Conservation (phyloP, 2,797 vertebrate genomes). For the Antrozous pallidus region DNA sequence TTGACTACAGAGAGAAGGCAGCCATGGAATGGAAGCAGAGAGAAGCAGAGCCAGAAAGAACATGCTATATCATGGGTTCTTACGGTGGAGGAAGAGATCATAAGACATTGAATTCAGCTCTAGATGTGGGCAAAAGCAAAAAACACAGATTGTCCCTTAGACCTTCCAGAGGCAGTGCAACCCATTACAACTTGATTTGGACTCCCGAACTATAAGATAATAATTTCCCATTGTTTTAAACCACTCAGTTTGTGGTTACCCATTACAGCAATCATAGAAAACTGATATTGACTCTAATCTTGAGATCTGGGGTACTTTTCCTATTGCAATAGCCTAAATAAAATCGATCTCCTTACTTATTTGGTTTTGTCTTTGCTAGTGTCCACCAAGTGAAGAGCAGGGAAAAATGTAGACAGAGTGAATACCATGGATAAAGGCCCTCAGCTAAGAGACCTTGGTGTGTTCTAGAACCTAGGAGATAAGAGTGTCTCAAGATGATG, state of each 20-base stretch:
- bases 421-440: background rate
- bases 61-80: background rate
- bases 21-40: background rate
- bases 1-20: background rate
- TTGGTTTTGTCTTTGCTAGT: background rate
- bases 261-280: background rate
- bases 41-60: background rate
- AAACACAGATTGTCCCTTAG: background rate
- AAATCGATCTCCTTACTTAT: background rate
- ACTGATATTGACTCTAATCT: background rate
- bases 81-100: background rate
- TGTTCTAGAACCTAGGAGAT: background rate
- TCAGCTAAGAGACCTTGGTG: background rate
- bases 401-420: background rate
- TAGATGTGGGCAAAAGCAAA: background rate
- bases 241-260: background rate
- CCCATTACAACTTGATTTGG: background rate
- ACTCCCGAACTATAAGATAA: background rate
- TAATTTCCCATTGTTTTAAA: background rate
- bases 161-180: background rate
- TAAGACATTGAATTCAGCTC: background rate
- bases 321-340: background rate
- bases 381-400: background rate
- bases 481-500: background rate
- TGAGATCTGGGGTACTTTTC: background rate